Conservation (phyloP, 2,888 invertebrate species). For the Enchytraeus crypticus region DNA sequence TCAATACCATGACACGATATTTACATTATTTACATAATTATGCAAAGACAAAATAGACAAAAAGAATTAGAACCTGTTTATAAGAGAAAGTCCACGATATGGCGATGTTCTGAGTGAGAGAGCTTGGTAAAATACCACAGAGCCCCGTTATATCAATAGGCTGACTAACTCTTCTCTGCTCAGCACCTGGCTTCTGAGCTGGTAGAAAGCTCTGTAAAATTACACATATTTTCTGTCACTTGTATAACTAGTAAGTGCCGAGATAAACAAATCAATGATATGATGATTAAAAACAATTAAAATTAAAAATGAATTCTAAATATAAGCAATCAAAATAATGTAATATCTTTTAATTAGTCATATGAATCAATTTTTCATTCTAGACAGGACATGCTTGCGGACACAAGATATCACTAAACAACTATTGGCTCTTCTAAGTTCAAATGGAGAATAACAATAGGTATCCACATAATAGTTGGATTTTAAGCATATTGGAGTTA, state of each 20-base stretch:
- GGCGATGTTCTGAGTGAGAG: conserved; percentile 65
- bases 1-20: too few relatives aligned
- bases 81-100: conserved; percentile 88
- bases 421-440: too few relatives aligned
- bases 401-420: too few relatives aligned
- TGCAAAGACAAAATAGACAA: too few relatives aligned
- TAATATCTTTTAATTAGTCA: too few relatives aligned
- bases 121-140: conserved; percentile 42
- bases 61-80: too few relatives aligned
- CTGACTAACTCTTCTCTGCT: conserved; percentile 87
- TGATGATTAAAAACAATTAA: background rate
- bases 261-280: background rate
- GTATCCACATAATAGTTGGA: too few relatives aligned
- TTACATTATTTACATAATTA: too few relatives aligned
- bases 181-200: conserved; percentile 90
- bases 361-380: too few relatives aligned
- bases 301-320: background rate
- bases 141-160: conserved; percentile 80
- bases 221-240: background rate
- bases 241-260: background rate
- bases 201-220: conserved; percentile 76
- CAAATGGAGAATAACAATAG: too few relatives aligned
- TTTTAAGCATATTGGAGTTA: too few relatives aligned
- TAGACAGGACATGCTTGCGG: too few relatives aligned
- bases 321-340: background rate